These are phyloP conservation scores for Macrosteles quadrilineatus DNA, from an alignment of 1,140 invertebrate genomes.

Conservation along the genomic window DNA sequence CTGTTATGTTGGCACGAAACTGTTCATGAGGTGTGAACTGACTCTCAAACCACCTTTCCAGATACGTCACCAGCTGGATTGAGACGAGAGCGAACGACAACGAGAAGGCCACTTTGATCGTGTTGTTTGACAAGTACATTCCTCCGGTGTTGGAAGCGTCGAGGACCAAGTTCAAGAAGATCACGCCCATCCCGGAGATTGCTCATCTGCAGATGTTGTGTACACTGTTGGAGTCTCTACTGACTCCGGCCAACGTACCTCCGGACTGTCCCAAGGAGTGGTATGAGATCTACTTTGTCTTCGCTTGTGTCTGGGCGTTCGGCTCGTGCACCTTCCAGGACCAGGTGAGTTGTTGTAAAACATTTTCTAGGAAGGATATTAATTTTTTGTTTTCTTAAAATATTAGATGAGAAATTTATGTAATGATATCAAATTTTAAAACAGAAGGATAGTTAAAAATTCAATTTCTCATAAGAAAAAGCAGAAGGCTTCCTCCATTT, in stretches of 20 bases:
- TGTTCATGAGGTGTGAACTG: too few species aligned
- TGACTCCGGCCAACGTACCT: slow-evolving; percentile 78
- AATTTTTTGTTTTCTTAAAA: neutral
- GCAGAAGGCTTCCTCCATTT: too few species aligned
- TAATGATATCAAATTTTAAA: too few species aligned
- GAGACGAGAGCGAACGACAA: slow-evolving; percentile 70
- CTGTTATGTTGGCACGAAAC: too few species aligned
- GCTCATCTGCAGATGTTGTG: slow-evolving; percentile 91
- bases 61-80: slow-evolving; percentile 84
- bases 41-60: too few species aligned
- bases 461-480: too few species aligned
- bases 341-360: slow-evolving; percentile 60
- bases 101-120: slow-evolving; percentile 77
- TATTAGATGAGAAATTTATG: too few species aligned
- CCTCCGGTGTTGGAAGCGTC: slow-evolving; percentile 78
- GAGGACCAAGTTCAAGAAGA: slow-evolving; percentile 82
- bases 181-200: slow-evolving; percentile 89
- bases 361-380: too few species aligned
- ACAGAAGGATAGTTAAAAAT: too few species aligned
- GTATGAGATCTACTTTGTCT: slow-evolving; percentile 94
- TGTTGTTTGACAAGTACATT: slow-evolving; percentile 96
- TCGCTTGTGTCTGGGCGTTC: slow-evolving; percentile 91
- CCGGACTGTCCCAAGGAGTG: slow-evolving; percentile 87
- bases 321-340: slow-evolving; percentile 90
- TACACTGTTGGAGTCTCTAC: slow-evolving; percentile 81